Evolutionary conservation across 2,888 invertebrate species (phyloP).

Genomic region (Apomyelois bistriatella): DNA sequence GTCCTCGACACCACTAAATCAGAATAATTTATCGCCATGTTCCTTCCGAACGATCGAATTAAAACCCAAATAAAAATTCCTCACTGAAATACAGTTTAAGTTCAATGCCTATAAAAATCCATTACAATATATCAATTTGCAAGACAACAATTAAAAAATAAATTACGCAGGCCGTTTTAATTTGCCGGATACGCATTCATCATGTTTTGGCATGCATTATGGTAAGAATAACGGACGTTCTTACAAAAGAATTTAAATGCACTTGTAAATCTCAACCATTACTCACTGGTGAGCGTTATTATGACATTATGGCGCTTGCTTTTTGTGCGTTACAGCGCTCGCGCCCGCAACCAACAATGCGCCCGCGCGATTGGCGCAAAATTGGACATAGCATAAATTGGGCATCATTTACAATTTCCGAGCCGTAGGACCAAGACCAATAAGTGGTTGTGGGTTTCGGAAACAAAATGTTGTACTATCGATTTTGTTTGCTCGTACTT

Average conservation of each 20-base stretch:
- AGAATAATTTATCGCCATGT: neutral
- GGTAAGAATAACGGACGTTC: conserved; percentile 34
- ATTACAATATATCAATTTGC: conserved; percentile 13
- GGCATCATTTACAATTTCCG: conserved; percentile 50
- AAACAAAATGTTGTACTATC: conserved; percentile 17
- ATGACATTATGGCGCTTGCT: conserved; percentile 42
- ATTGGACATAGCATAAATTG: conserved; percentile 62
- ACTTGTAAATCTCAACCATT: conserved; percentile 50
- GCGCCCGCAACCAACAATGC: conserved; percentile 36
- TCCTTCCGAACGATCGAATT: conserved; percentile 4
- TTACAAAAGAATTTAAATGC: conserved; percentile 48
- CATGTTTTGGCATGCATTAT: conserved; percentile 39
- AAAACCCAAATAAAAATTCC: conserved; percentile 4
- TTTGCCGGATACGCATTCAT: conserved; percentile 41
- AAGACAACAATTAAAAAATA: conserved; percentile 20
- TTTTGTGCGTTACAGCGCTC: conserved; percentile 43
- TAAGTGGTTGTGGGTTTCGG: conserved; percentile 32
- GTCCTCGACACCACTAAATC: neutral
- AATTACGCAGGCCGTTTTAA: conserved; percentile 28
- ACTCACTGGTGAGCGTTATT: conserved; percentile 48
- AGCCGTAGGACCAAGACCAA: conserved; percentile 25
- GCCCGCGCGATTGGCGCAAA: conserved; percentile 66
- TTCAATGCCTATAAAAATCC: conserved; percentile 1
- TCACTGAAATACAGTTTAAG: neutral
- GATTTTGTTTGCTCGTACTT: neutral